phyloP scores from a whole-genome alignment of 1,140 invertebrate species.

The Ceratina australensis region DNA sequence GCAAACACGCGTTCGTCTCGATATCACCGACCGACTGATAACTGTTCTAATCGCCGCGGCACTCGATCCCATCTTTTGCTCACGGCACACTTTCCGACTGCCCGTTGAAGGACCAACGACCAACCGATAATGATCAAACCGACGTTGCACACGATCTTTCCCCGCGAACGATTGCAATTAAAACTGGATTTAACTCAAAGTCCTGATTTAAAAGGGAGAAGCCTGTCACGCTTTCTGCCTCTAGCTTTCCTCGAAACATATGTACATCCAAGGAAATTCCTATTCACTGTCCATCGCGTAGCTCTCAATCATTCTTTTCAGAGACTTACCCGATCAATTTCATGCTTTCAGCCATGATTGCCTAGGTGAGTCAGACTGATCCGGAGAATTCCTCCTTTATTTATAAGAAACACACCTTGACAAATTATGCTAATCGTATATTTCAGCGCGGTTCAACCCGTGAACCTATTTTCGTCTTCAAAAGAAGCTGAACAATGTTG shows the following conservation, averaged over 20 bases:
- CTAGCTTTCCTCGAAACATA: neutral
- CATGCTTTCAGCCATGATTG: constrained; percentile 42
- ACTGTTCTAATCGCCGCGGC: constrained; percentile 56
- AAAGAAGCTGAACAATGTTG: too few species aligned
- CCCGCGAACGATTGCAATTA: neutral
- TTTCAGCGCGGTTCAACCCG: too few species aligned
- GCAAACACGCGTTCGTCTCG: constrained; percentile 31
- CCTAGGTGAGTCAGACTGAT: neutral
- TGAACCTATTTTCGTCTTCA: too few species aligned
- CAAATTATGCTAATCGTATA: neutral
- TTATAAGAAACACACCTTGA: neutral
- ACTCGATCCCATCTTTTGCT: constrained; percentile 55
- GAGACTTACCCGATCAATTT: constrained; percentile 3
- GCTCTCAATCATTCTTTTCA: neutral
- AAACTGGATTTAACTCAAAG: neutral
- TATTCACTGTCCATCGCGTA: neutral
- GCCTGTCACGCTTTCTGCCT: constrained; percentile 4
- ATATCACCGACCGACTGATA: constrained; percentile 66
- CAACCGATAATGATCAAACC: constrained; percentile 26
- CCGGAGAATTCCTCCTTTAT: constrained; percentile 24
- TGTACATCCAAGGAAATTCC: neutral
- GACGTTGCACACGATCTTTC: constrained; percentile 30
- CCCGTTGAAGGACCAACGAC: neutral
- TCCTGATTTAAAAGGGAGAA: neutral
- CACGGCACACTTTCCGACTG: constrained; percentile 61